Conservation (phyloP, 2,888 invertebrate species). For the Aquatica leii region DNA sequence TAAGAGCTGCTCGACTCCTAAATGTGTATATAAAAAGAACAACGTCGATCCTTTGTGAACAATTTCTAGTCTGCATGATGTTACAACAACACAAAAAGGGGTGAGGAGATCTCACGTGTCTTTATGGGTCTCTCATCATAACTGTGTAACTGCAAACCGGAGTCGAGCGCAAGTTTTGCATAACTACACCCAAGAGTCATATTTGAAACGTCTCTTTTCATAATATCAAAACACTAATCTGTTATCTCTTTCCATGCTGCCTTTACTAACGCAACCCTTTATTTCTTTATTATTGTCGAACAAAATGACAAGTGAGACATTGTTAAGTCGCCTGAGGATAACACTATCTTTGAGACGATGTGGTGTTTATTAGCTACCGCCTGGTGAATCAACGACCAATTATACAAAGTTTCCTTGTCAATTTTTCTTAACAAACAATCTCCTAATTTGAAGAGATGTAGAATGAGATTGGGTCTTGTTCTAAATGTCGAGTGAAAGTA, state of each 20-base stretch:
- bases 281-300: conserved; percentile 53
- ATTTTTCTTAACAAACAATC: neutral
- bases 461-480: no score
- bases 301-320: conserved; percentile 43
- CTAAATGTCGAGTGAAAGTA: neutral
- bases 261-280: conserved; percentile 41
- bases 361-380: conserved; percentile 42
- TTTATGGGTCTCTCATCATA: conserved; percentile 56
- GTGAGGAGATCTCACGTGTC: conserved; percentile 47
- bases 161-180: conserved; percentile 58
- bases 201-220: conserved; percentile 50
- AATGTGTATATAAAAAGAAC: conserved; percentile 28
- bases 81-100: conserved; percentile 25
- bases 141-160: conserved; percentile 54
- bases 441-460: no score
- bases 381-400: conserved; percentile 20
- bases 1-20: neutral
- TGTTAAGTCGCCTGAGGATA: conserved; percentile 44
- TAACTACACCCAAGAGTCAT: conserved; percentile 60
- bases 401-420: neutral
- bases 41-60: conserved; percentile 38
- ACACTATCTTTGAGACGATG: conserved; percentile 38
- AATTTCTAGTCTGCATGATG: conserved; percentile 13
- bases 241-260: conserved; percentile 45
- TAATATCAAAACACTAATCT: conserved; percentile 44